Percentiles rank a stretch among this genome's conserved stretches.
phyloP scores from a whole-genome alignment of 2,113 vertebrate species.

The Vulpes ferrilata region DNA sequence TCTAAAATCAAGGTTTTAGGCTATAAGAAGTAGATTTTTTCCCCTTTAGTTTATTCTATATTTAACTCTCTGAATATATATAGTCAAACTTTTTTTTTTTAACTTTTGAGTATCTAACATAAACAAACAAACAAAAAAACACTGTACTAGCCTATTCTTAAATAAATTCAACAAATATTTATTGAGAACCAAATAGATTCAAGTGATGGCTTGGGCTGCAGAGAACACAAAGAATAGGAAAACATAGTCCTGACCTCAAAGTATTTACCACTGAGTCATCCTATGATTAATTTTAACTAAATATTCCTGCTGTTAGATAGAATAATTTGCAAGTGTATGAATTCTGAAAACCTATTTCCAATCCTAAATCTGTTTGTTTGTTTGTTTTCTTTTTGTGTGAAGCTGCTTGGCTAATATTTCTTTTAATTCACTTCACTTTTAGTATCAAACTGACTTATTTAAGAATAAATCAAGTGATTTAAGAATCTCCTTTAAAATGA shows the following conservation, averaged over 20 bases:
- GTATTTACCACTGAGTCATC: neutral
- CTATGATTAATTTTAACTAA: slow-evolving; percentile 43
- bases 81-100: neutral
- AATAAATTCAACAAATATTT: slow-evolving; percentile 15
- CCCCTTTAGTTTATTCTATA: neutral
- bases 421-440: slow-evolving; percentile 29
- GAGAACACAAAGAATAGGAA: neutral
- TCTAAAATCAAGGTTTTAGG: neutral
- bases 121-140: neutral
- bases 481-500: neutral
- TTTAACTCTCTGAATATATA: slow-evolving; percentile 41
- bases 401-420: neutral
- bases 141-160: neutral
- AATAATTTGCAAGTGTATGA: neutral
- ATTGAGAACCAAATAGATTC: neutral
- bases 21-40: neutral
- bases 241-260: neutral
- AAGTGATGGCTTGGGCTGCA: neutral
- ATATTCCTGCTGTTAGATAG: neutral
- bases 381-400: neutral
- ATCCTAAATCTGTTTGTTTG: neutral
- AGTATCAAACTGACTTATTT: neutral
- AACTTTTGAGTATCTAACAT: neutral
- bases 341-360: neutral
- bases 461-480: neutral